These are phyloP conservation scores for Saxicola maurus DNA, from an alignment of 2,797 vertebrate genomes.

Conservation along the genomic window DNA sequence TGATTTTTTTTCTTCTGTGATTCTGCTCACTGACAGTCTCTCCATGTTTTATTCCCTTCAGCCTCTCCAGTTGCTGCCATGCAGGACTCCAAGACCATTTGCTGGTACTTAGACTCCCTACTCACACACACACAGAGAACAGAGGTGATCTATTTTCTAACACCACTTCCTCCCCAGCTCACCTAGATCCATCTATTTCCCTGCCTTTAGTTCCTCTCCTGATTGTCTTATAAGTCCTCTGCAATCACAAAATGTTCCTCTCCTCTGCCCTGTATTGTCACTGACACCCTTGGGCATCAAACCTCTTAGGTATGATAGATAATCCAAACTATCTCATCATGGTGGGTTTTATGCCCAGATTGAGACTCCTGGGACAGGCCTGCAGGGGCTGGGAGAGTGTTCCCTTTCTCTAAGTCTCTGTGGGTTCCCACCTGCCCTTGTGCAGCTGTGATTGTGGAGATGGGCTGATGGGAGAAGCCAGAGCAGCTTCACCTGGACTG, in stretches of 20 bases:
- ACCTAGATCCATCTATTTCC: background rate
- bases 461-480: background rate
- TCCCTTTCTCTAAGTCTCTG: background rate
- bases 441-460: background rate
- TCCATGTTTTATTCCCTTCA: background rate
- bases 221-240: background rate
- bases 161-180: background rate
- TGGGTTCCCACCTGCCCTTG: background rate
- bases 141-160: background rate
- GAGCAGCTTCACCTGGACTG: background rate
- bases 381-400: background rate
- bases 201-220: background rate
- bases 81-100: no score
- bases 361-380: background rate
- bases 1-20: rapidly evolving
- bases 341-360: background rate
- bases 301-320: background rate
- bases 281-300: background rate
- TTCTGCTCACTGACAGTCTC: background rate
- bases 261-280: background rate
- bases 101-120: background rate
- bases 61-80: background rate
- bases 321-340: rapidly evolving
- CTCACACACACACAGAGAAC: background rate
- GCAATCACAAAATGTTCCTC: background rate